A percentile compares a stretch with the other conserved stretches of the same genome.
These are phyloP conservation scores for Crypturellus tataupa DNA, from an alignment of 2,797 vertebrate genomes.

Conservation along the genomic window DNA sequence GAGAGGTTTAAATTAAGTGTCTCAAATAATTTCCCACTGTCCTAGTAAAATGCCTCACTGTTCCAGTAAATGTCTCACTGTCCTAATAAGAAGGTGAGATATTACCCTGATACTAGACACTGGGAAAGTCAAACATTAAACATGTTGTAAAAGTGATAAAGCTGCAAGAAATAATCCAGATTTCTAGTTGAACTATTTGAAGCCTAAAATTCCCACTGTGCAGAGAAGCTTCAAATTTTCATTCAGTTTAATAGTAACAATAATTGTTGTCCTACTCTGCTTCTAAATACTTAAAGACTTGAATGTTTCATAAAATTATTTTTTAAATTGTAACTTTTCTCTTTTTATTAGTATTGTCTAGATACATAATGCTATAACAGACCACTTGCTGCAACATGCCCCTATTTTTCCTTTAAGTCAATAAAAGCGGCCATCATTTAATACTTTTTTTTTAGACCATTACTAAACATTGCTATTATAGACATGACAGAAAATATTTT, in stretches of 20 bases:
- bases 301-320: not conserved
- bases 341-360: not conserved
- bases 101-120: not conserved
- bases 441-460: not conserved
- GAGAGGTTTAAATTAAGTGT: not conserved
- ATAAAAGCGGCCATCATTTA: not conserved
- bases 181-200: not conserved
- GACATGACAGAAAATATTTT: not conserved
- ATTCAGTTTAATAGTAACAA: not conserved
- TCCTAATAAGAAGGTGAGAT: constrained; percentile 2
- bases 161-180: not conserved
- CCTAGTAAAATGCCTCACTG: constrained; percentile 1
- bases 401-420: not conserved
- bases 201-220: not conserved
- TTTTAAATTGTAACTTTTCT: constrained; percentile 2
- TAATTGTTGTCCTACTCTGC: not conserved
- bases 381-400: no score
- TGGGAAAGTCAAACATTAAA: constrained; percentile 10
- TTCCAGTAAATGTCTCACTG: constrained; percentile 17
- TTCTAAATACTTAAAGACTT: not conserved
- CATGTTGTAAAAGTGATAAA: not conserved
- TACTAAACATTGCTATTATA: not conserved
- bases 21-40: not conserved
- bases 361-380: not conserved
- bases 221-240: not conserved